phyloP scores from a whole-genome alignment of 2,113 vertebrate species.

The Guaruba guarouba region DNA sequence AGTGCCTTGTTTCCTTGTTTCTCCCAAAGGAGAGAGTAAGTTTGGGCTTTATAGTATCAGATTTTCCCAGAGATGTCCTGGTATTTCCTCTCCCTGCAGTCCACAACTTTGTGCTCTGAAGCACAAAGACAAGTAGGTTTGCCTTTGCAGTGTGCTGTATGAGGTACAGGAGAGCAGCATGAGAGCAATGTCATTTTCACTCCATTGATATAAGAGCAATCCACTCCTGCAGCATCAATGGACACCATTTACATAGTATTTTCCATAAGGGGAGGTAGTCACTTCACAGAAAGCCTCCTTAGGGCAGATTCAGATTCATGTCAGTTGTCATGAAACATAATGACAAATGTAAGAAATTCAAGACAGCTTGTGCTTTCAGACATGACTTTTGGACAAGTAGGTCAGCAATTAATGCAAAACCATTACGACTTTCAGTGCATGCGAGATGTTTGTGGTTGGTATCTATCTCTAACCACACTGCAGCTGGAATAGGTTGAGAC shows the following conservation, averaged over 20 bases:
- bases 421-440: neutral
- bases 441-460: neutral
- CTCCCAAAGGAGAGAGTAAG: neutral
- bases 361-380: neutral
- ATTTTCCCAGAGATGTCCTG: neutral
- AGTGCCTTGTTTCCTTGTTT: neutral
- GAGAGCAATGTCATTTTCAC: neutral
- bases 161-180: neutral
- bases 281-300: neutral
- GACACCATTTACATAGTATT: neutral
- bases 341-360: neutral
- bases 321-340: neutral
- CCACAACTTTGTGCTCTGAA: neutral
- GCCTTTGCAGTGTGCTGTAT: neutral
- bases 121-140: neutral
- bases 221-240: neutral
- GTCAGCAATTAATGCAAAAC: neutral
- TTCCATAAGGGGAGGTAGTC: neutral
- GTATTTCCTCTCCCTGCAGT: neutral
- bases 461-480: neutral
- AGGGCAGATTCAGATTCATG: neutral
- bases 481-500: neutral
- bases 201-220: neutral
- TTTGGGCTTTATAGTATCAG: neutral
- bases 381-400: neutral